Evolutionary conservation across 2,797 vertebrate species (phyloP).

Genomic region (Bufotes viridis): DNA sequence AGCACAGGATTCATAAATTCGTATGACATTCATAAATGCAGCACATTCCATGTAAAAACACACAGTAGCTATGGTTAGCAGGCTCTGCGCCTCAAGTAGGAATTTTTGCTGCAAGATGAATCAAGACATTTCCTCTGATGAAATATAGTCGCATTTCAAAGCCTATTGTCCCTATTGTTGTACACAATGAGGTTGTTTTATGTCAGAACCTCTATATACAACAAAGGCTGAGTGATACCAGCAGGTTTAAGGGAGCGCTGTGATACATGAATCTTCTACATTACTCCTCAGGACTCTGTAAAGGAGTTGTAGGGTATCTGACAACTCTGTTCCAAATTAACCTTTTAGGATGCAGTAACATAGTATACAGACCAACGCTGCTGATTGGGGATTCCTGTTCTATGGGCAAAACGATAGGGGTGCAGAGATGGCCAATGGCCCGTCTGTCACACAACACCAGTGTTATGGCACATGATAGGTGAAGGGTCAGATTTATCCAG

Average conservation of each 20-base stretch:
- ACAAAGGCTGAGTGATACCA: not conserved
- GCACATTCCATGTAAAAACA: not conserved
- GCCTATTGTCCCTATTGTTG: not conserved
- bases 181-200: not conserved
- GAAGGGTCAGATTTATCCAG: too few relatives aligned
- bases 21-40: not conserved
- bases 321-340: not conserved
- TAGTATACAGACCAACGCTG: not conserved
- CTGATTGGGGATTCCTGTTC: too few relatives aligned
- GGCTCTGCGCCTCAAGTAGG: not conserved
- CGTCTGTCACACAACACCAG: too few relatives aligned
- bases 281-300: not conserved
- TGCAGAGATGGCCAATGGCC: too few relatives aligned
- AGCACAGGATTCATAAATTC: not conserved
- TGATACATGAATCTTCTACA: not conserved
- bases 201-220: conserved; percentile 1
- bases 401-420: too few relatives aligned
- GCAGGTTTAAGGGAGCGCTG: not conserved
- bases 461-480: too few relatives aligned
- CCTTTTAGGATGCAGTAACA: not conserved
- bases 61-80: not conserved
- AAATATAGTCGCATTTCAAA: not conserved
- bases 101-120: not conserved
- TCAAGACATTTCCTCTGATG: conserved; percentile 4
- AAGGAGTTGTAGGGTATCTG: not conserved